phyloP scores from a whole-genome alignment of 2,888 invertebrate genomes.

The Tupiocoris notatus region DNA sequence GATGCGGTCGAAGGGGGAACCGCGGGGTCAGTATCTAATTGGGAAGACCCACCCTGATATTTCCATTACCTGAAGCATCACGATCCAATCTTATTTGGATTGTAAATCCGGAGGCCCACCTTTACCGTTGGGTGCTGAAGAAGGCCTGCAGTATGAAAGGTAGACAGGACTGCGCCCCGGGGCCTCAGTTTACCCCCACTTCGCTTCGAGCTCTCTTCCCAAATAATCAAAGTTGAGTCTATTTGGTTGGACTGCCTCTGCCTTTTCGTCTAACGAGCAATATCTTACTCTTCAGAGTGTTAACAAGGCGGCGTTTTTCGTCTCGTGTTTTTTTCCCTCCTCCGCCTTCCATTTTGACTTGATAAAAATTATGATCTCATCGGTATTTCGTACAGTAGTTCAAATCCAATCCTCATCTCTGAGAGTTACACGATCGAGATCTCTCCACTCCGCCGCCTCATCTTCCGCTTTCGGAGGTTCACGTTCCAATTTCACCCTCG shows the following conservation, averaged over 20 bases:
- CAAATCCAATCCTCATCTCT: neutral
- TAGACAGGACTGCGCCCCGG: neutral
- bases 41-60: constrained; percentile 43
- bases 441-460: neutral
- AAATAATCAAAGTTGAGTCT: constrained; percentile 43
- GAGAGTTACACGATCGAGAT: neutral
- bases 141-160: neutral
- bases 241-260: constrained; percentile 32
- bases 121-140: neutral
- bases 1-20: neutral
- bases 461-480: too few species aligned
- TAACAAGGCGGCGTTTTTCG: constrained; percentile 36
- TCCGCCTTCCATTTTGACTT: constrained; percentile 33
- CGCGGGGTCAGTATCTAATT: constrained; percentile 37
- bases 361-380: constrained; percentile 39
- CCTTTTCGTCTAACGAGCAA: constrained; percentile 35
- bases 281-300: constrained; percentile 39
- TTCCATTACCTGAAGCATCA: constrained; percentile 41
- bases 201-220: neutral
- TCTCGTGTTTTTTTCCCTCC: neutral
- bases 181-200: neutral
- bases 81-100: constrained; percentile 44
- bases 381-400: constrained; percentile 41
- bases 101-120: constrained; percentile 38
- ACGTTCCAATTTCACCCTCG: neutral